A percentile compares a stretch with the other conserved stretches of the same genome.
Evolutionary conservation across 2,888 invertebrate species (phyloP).

Genomic region (Machimus rusticus): DNA sequence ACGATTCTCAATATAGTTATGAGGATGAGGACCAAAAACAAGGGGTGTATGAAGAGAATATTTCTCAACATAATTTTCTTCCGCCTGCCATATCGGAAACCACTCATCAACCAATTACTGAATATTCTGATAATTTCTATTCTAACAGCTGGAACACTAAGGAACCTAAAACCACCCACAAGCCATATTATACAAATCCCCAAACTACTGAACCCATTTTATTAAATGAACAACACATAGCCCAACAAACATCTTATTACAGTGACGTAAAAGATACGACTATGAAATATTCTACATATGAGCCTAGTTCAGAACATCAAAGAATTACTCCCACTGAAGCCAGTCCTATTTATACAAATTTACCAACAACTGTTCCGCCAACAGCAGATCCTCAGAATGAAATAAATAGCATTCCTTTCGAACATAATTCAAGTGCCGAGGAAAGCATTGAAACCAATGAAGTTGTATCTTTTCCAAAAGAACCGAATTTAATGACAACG

Average conservation of each 20-base stretch:
- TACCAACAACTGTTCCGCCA: neutral
- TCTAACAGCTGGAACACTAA: neutral
- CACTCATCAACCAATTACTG: neutral
- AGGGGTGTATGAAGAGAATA: neutral
- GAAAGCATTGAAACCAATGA: neutral
- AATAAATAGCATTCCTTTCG: neutral
- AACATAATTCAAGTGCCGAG: neutral
- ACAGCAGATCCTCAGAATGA: neutral
- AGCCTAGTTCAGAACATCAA: neutral
- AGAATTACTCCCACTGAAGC: neutral
- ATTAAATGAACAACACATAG: neutral
- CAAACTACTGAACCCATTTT: neutral
- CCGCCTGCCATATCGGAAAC: neutral
- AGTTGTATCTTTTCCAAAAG: neutral
- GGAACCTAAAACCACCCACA: neutral
- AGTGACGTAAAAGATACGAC: neutral
- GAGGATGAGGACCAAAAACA: slow-evolving; percentile 10
- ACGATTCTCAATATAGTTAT: neutral
- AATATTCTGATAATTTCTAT: neutral
- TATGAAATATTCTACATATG: neutral
- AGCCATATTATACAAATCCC: neutral
- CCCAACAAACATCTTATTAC: neutral
- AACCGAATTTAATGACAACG: neutral
- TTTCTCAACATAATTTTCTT: neutral
- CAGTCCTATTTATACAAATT: neutral